Conservation (phyloP, 1,140 invertebrate species). For the Drosophila varians region DNA sequence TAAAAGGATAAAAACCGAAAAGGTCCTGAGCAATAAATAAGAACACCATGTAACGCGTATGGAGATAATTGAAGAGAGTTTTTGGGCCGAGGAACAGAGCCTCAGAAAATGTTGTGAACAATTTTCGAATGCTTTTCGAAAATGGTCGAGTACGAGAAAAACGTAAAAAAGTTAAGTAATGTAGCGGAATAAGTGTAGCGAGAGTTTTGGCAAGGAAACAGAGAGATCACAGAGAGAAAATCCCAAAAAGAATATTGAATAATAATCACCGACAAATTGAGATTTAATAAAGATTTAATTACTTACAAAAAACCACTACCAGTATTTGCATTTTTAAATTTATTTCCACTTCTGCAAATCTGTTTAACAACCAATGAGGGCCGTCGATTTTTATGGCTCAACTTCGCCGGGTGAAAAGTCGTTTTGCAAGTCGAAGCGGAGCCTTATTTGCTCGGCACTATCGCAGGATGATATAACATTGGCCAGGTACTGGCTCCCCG, state of each 20-base stretch:
- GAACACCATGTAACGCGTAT: conserved; percentile 30
- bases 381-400: not conserved
- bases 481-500: conserved; percentile 19
- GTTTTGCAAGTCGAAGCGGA: not conserved
- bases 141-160: conserved; percentile 21
- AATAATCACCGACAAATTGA: conserved; percentile 80
- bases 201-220: conserved; percentile 40
- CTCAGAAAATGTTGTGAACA: conserved; percentile 43
- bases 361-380: too few relatives aligned
- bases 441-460: conserved; percentile 9
- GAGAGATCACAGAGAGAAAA: conserved; percentile 26
- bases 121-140: conserved; percentile 32
- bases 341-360: not conserved
- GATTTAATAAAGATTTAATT: conserved; percentile 81
- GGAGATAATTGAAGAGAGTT: conserved; percentile 33
- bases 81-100: conserved; percentile 21
- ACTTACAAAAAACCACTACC: conserved; percentile 56
- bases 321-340: not conserved
- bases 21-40: conserved; percentile 60
- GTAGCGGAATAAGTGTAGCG: conserved; percentile 65
- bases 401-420: not conserved
- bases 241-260: conserved; percentile 66
- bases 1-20: conserved; percentile 14
- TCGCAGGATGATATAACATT: conserved; percentile 3
- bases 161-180: conserved; percentile 34